These are phyloP conservation scores for Scylla paramamosain DNA, from an alignment of 1,140 invertebrate species.

Conservation along the genomic window DNA sequence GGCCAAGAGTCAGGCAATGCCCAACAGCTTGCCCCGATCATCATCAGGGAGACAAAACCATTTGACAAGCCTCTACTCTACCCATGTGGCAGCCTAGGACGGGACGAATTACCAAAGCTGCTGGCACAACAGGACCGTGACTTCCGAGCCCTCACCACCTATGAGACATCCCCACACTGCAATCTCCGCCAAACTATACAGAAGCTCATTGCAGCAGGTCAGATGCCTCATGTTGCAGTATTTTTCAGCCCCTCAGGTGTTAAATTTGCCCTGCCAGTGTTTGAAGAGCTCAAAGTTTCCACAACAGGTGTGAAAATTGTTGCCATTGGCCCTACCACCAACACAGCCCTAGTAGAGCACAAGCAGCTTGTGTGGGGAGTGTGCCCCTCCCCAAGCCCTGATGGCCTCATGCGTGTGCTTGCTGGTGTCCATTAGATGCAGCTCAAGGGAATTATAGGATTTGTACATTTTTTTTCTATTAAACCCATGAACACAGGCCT, in stretches of 20 bases:
- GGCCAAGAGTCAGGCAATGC: slow-evolving; percentile 81
- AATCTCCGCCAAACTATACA: slow-evolving; percentile 79
- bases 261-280: slow-evolving; percentile 78
- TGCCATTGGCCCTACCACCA: slow-evolving; percentile 81
- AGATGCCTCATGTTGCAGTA: slow-evolving; percentile 80
- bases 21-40: slow-evolving; percentile 80
- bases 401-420: slow-evolving; percentile 70
- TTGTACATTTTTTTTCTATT: background rate
- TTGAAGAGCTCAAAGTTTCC: slow-evolving; percentile 78
- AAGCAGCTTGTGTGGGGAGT: slow-evolving; percentile 79
- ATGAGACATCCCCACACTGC: slow-evolving; percentile 79
- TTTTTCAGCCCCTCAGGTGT: slow-evolving; percentile 82
- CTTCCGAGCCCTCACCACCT: slow-evolving; percentile 79
- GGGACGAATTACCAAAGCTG: slow-evolving; percentile 79
- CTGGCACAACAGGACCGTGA: slow-evolving; percentile 78
- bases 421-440: slow-evolving; percentile 31
- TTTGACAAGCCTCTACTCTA: slow-evolving; percentile 80
- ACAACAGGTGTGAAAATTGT: slow-evolving; percentile 79
- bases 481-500: background rate
- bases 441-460: background rate
- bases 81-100: slow-evolving; percentile 81
- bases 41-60: slow-evolving; percentile 78
- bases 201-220: slow-evolving; percentile 78
- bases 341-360: slow-evolving; percentile 79
- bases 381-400: slow-evolving; percentile 79